Conservation (phyloP, 2,888 invertebrate genomes). For the Agriopis aurantiaria region DNA sequence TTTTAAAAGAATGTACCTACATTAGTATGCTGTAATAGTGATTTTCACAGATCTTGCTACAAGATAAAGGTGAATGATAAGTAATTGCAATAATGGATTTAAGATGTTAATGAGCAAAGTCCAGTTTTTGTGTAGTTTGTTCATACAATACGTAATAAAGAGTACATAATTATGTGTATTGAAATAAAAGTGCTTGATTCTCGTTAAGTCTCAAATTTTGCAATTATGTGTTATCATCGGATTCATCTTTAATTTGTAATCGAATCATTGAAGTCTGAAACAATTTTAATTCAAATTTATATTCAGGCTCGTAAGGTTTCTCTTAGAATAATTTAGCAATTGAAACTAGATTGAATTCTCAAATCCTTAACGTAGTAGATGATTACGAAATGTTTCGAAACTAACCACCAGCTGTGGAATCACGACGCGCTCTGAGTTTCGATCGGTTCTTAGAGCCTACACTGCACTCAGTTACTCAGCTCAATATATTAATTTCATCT, state of each 20-base stretch:
- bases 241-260: neutral
- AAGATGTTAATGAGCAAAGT: constrained; percentile 5
- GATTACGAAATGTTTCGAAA: constrained; percentile 33
- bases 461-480: too few relatives aligned
- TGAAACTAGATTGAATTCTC: constrained; percentile 10
- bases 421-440: constrained; percentile 10
- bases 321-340: constrained; percentile 12
- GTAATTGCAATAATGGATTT: neutral
- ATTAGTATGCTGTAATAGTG: constrained; percentile 31
- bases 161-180: neutral
- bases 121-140: neutral
- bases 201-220: neutral
- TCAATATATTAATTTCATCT: too few relatives aligned
- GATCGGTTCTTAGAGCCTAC: neutral
- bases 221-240: too few relatives aligned
- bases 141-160: neutral
- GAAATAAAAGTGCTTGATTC: neutral
- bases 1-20: constrained; percentile 15
- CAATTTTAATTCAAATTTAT: constrained; percentile 6
- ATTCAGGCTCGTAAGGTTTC: neutral
- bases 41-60: constrained; percentile 19
- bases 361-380: constrained; percentile 16
- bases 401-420: constrained; percentile 29
- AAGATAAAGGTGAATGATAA: constrained; percentile 18
- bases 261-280: neutral